Base-by-base conservation (phyloP, 2,888 invertebrate species). In the Eristalinus sepulchralis region DNA sequence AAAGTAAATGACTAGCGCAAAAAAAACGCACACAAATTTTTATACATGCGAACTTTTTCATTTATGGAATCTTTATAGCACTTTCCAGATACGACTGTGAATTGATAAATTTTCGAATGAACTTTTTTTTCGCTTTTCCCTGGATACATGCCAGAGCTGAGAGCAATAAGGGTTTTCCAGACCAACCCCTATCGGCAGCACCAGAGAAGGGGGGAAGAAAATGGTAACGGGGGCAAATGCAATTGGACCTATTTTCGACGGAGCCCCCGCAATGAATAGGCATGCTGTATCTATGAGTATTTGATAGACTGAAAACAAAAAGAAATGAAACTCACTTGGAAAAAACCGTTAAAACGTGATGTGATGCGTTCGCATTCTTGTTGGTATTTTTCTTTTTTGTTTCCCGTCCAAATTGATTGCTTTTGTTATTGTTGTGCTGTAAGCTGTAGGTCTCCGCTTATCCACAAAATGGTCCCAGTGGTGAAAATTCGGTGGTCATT, bases 391-490 rank as follows among this genome's bases (percentile, higher is more conserved):
- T 22, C 33, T 62, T 62, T 20, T 60, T 47, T 22, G 34, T 47
- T 53, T 53, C n/a, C 33, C 60, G 6, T 20, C 53, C 17, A 59
- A 47, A 59, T 2, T 27, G 75, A 34, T 62, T 53, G 67, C 33
- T 72, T 64, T 78, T 82, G 78, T 86, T 85, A 22, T 84, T 85
- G 60, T 84, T 72, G 77, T 77, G 73, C 20, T 68, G 67, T 84
- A 70, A 64, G 60, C 10, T 66, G 17, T 55, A 64, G 39, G 11
- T 66, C 17, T 39, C 72, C 47, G 75, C 66, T 71, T 86, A 86
- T 86, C 83, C 86, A 83, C 83, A 71, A 86, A 86, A 86, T 86
- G 86, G 86, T 86, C 86, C 86, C 86, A 86, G 70, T 83, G 82
- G 78, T 86, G 75, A 82, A 86, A 83, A 83, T 83, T 86, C 86